Evolutionary conservation across 2,113 vertebrate species (phyloP), one percentile per base, ranked within the genome.

Genomic region (Megaceryle maxima): DNA sequence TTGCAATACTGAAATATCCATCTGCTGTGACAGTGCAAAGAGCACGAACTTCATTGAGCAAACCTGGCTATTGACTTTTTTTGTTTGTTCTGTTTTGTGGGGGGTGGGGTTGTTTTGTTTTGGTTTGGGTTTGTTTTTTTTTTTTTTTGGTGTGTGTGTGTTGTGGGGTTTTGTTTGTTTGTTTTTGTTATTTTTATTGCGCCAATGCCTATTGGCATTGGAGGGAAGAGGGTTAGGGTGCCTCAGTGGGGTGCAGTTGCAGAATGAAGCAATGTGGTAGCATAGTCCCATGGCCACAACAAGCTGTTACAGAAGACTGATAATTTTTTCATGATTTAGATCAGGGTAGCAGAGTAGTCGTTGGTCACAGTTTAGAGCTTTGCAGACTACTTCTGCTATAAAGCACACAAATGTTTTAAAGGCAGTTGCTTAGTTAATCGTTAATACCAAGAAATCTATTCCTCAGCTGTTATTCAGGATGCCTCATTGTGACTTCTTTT

Each of bases 11-110:
- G n/a, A 83, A 79, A 5, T 22, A 31, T 37, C 73, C 20, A 33
- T 37, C 35, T 85, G n/a, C 59, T 63, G 1, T 28, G 25, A 48
- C 17, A 29, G 44, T 16, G 37, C 20, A 91, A 90, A 76, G n/a
- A 64, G 10, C 0, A 0, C 56, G 4, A 80, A 31, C 25, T 63
- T 70, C 72, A 35, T 62, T 3, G 0, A 57, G 44, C 17, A 46
- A 59, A 15, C 19, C 31, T 50, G 44, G 21, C 4, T 14, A 3
- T 22, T 2, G 1, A 44, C 39, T 41, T 41, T 41, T 41, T 41
- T 41, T 41, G 10, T 41, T 41, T 41, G 10, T 8, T 41, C 10
- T 41, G 10, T 41, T 41, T 41, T 41, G 10, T 41, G 10, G 8
- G 39, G 39, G 39, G 10, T 41, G 39, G 39, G 39, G 39, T 41